These are phyloP conservation scores for Saccostrea cuccullata DNA, from an alignment of 1,140 invertebrate genomes.

Conservation along the genomic window DNA sequence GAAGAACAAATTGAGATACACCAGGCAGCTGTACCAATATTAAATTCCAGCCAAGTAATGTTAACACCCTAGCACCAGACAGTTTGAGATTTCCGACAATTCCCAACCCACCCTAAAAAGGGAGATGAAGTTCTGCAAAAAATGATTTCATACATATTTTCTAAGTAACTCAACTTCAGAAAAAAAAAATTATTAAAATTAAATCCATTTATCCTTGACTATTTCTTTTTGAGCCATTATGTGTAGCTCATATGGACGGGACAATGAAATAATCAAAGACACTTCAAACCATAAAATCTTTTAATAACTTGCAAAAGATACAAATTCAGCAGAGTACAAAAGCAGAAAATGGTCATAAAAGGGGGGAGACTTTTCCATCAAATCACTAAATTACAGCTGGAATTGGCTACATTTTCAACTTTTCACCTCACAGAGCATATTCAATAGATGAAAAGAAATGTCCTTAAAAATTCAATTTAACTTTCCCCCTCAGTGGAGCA, in stretches of 20 bases:
- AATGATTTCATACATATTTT: not conserved
- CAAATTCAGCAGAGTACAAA: not conserved
- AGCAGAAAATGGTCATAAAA: not conserved
- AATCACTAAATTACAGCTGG: constrained; percentile 34
- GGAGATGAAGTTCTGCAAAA: not conserved
- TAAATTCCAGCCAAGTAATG: not conserved
- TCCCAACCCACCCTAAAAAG: not conserved
- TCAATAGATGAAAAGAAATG: constrained; percentile 27
- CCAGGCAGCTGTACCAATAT: not conserved
- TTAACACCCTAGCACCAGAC: not conserved
- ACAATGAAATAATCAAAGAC: not conserved
- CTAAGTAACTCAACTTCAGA: not conserved
- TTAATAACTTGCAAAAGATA: constrained; percentile 32
- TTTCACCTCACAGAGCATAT: constrained; percentile 29
- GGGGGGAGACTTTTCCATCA: not conserved
- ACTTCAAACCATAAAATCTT: constrained; percentile 18
- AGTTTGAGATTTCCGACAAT: not conserved
- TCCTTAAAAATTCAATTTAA: constrained; percentile 26
- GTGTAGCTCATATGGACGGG: constrained; percentile 1
- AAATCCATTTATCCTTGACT: not conserved
- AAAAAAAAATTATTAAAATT: not conserved
- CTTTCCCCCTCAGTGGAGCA: constrained; percentile 15
- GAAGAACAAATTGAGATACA: not conserved
- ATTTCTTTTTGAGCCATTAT: not conserved
- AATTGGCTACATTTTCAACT: constrained; percentile 33